phyloP scores from a whole-genome alignment of 2,113 vertebrate genomes.

The Apteryx owenii region DNA sequence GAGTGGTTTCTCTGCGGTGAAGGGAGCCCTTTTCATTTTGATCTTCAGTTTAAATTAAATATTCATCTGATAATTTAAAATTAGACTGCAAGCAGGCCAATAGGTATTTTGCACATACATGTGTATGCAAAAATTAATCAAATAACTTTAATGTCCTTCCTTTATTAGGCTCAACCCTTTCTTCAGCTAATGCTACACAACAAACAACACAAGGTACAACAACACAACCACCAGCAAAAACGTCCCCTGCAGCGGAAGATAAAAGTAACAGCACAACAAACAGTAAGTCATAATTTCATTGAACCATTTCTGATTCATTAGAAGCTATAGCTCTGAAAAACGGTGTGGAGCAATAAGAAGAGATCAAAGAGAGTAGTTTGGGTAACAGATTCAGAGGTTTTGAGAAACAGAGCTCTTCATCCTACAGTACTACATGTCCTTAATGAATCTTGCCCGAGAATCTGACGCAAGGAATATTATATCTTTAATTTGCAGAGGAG shows the following conservation, averaged over 20 bases:
- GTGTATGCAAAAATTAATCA: neutral
- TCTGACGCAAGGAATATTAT: neutral
- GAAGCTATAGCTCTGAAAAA: neutral
- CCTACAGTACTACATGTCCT: neutral
- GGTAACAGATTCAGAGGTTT: neutral
- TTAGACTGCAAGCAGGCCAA: neutral
- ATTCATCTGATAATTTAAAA: neutral
- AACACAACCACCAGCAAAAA: neutral
- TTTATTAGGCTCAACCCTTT: rapidly evolving
- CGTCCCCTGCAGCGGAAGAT: neutral
- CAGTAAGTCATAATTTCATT: slow-evolving; percentile 8
- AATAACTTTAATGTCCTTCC: neutral
- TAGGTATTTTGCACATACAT: neutral
- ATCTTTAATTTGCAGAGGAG: neutral
- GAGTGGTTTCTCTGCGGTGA: neutral
- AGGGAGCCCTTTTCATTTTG: neutral
- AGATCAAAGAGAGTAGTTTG: neutral
- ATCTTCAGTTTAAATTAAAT: neutral
- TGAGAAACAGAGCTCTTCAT: neutral
- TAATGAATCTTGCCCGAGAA: neutral
- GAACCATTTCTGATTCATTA: neutral
- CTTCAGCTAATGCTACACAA: neutral
- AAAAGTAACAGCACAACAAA: neutral
- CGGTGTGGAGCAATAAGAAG: neutral
- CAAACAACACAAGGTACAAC: neutral